Percentiles rank a stretch among this genome's conserved stretches.
phyloP scores from a whole-genome alignment of 1,140 invertebrate species.

The Elysia chlorotica region DNA sequence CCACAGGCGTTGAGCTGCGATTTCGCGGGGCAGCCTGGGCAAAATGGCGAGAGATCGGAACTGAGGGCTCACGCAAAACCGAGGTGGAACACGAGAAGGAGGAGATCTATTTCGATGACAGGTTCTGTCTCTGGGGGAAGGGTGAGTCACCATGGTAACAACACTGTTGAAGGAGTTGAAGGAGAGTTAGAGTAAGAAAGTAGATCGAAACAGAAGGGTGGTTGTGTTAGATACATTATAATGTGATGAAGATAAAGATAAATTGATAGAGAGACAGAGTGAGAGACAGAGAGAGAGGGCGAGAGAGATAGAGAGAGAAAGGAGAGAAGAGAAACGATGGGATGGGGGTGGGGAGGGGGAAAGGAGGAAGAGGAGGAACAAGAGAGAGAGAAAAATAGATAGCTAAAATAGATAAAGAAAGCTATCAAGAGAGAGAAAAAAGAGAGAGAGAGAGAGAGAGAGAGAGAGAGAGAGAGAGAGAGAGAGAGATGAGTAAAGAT shows the following conservation, averaged over 20 bases:
- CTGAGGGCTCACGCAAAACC: conserved; percentile 43
- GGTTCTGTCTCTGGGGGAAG: conserved; percentile 57
- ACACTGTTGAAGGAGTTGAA: background rate
- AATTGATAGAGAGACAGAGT: background rate
- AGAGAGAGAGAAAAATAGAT: background rate
- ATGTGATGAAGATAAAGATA: background rate
- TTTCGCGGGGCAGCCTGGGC: conserved; percentile 51
- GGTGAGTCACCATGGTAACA: too few relatives aligned
- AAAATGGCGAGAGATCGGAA: conserved; percentile 50
- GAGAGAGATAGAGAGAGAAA: too few relatives aligned
- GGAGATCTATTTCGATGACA: conserved; percentile 56
- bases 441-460: too few relatives aligned
- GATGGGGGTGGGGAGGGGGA: background rate
- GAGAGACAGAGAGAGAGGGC: background rate
- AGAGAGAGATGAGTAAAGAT: too few relatives aligned
- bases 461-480: too few relatives aligned
- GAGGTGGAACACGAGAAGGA: conserved; percentile 57
- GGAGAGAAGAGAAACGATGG: background rate
- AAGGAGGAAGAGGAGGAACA: background rate
- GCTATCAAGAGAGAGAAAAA: too few relatives aligned
- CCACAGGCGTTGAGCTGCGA: conserved; percentile 47
- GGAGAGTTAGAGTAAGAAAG: background rate
- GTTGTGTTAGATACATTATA: background rate
- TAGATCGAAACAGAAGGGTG: background rate
- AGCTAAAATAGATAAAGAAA: too few relatives aligned